phyloP scores from a whole-genome alignment of 2,888 invertebrate genomes.

The Tineola bisselliella region DNA sequence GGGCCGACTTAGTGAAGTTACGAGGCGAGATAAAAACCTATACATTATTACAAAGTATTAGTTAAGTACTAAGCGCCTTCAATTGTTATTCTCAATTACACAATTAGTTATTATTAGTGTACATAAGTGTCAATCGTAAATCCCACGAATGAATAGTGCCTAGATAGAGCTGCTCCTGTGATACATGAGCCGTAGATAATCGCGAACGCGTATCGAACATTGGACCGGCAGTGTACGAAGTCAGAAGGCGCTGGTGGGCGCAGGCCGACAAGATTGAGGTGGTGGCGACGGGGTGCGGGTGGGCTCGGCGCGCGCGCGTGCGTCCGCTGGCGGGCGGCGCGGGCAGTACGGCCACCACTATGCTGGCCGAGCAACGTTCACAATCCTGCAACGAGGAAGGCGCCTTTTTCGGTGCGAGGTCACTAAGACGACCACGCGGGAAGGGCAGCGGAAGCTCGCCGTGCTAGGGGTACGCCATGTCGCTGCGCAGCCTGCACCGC shows the following conservation, averaged over 20 bases:
- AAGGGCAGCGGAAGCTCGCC: constrained; percentile 67
- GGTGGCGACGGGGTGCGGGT: constrained; percentile 57
- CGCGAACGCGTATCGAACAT: constrained; percentile 18
- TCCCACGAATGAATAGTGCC: not conserved
- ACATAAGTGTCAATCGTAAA: constrained; percentile 37
- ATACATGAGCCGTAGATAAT: not conserved
- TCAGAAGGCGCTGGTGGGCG: constrained; percentile 22
- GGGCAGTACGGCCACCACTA: constrained; percentile 52
- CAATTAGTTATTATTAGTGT: constrained; percentile 18
- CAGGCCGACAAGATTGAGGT: constrained; percentile 57
- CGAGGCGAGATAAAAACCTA: constrained; percentile 32
- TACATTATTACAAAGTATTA: constrained; percentile 22
- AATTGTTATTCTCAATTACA: constrained; percentile 44
- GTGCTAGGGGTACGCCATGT: constrained; percentile 72
- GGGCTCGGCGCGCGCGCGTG: constrained; percentile 65
- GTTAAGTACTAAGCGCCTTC: constrained; percentile 55
- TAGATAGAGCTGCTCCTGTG: not conserved
- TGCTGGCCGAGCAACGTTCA: constrained; percentile 64
- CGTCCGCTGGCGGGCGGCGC: constrained; percentile 55
- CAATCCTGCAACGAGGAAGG: constrained; percentile 67
- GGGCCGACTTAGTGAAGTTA: constrained; percentile 28
- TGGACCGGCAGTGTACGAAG: constrained; percentile 21
- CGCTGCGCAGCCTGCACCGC: constrained; percentile 72
- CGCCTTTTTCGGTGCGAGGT: constrained; percentile 65
- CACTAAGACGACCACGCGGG: constrained; percentile 67